phyloP scores from a whole-genome alignment of 2,797 vertebrate species.

The Manis javanica region DNA sequence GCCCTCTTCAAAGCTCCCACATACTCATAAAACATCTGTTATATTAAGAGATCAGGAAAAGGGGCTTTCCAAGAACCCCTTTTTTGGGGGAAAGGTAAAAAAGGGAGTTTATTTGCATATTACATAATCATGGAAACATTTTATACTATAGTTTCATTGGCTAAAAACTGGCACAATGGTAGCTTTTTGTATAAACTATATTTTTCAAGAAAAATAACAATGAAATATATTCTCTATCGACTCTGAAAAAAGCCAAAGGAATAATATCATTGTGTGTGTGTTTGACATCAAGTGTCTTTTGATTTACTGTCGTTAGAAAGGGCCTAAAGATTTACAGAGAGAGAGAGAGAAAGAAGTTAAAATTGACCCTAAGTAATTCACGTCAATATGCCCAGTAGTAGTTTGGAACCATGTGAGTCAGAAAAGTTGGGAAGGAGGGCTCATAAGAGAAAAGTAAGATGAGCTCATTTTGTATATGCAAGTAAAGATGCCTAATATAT shows the following conservation, averaged over 20 bases:
- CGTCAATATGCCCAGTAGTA: neutral
- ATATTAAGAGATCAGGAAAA: neutral
- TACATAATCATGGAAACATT: constrained; percentile 27
- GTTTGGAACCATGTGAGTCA: neutral
- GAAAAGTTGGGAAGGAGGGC: neutral
- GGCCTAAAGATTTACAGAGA: neutral
- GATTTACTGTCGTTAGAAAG: constrained; percentile 15
- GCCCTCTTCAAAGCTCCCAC: neutral
- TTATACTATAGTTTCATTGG: neutral
- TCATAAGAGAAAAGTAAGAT: neutral
- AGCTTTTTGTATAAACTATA: neutral
- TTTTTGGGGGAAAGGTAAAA: neutral
- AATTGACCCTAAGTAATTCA: neutral
- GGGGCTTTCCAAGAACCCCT: neutral
- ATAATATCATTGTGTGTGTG: neutral
- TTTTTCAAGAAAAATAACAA: constrained; percentile 39
- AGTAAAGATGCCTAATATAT: neutral
- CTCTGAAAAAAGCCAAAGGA: constrained; percentile 33
- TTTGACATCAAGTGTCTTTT: neutral
- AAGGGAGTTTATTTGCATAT: neutral
- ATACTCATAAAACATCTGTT: neutral
- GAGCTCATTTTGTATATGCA: neutral
- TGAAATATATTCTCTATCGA: constrained; percentile 27
- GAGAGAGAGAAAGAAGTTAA: neutral
- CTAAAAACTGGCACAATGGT: neutral